Percentiles rank a stretch among this genome's conserved stretches.
Evolutionary conservation across 64 coral and sea anemone genomes (phyloP).

Genomic region (Montipora efflorescens): DNA sequence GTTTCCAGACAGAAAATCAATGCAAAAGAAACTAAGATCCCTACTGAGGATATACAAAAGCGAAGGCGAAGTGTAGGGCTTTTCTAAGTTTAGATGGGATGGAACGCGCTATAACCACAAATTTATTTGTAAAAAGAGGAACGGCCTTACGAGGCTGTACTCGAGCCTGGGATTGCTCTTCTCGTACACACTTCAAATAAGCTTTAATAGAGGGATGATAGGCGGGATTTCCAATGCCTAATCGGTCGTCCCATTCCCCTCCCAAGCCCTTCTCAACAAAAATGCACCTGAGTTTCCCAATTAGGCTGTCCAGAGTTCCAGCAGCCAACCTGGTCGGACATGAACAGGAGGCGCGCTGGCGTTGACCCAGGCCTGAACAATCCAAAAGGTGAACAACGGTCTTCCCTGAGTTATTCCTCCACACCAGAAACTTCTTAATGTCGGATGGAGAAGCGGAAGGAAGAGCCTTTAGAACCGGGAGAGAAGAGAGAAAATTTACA

Average conservation of each 20-base stretch:
- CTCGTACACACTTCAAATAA: slow-evolving; percentile 26
- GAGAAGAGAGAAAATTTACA: slow-evolving; percentile 32
- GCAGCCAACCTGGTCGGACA: too few relatives aligned
- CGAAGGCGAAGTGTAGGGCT: background rate
- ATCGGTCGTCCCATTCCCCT: background rate
- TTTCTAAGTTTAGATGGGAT: slow-evolving; percentile 7
- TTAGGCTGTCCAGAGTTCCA: too few relatives aligned
- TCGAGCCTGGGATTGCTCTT: slow-evolving; percentile 49
- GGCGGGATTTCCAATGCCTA: slow-evolving; percentile 37
- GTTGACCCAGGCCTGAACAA: slow-evolving; percentile 6
- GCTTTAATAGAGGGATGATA: slow-evolving; percentile 4
- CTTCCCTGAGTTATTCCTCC: background rate
- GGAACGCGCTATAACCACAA: background rate
- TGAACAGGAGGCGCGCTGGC: too few relatives aligned
- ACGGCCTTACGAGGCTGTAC: slow-evolving; percentile 20
- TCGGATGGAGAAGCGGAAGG: background rate
- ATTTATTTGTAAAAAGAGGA: slow-evolving; percentile 6
- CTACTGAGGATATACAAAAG: slow-evolving; percentile 32
- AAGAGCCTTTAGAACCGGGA: slow-evolving; percentile 38
- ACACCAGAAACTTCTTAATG: slow-evolving; percentile 26
- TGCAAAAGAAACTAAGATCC: slow-evolving; percentile 26
- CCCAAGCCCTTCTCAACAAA: slow-evolving; percentile 20
- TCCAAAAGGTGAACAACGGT: slow-evolving; percentile 9
- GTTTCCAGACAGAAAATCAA: slow-evolving; percentile 41
- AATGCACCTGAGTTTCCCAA: background rate